phyloP scores from a whole-genome alignment of 2,888 invertebrate genomes.

The Drosophila stalkeri region DNA sequence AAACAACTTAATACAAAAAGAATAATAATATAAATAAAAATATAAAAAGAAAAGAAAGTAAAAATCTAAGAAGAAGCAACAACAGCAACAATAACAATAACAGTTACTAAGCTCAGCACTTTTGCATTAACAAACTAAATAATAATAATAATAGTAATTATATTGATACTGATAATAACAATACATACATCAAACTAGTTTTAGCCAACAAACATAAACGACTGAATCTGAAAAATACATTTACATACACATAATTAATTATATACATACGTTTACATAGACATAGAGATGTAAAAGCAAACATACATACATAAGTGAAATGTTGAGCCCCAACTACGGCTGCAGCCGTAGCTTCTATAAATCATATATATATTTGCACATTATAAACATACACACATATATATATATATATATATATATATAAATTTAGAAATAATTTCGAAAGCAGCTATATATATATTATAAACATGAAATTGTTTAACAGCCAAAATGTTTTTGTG shows the following conservation, averaged over 20 bases:
- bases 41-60: slow-evolving; percentile 3
- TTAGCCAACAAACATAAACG: slow-evolving; percentile 54
- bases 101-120: slow-evolving; percentile 52
- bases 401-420: not conserved
- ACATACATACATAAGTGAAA: not conserved
- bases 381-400: not conserved
- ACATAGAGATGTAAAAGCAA: slow-evolving; percentile 18
- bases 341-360: slow-evolving; percentile 11
- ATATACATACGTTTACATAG: slow-evolving; percentile 2
- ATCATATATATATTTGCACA: slow-evolving; percentile 15
- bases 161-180: slow-evolving; percentile 3
- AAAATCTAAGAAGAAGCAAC: slow-evolving; percentile 8
- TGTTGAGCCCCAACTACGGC: slow-evolving; percentile 8
- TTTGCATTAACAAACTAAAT: slow-evolving; percentile 24
- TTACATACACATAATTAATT: slow-evolving; percentile 36
- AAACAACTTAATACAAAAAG: slow-evolving; percentile 17
- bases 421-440: slow-evolving; percentile 10
- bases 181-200: slow-evolving; percentile 42
- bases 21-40: slow-evolving; percentile 2
- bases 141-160: slow-evolving; percentile 12
- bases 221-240: slow-evolving; percentile 66
- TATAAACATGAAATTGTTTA: slow-evolving; percentile 10
- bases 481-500: slow-evolving; percentile 14
- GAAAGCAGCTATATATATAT: slow-evolving; percentile 15
- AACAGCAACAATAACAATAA: slow-evolving; percentile 41